Evolutionary conservation across 1,140 invertebrate genomes (phyloP).

Genomic region (Zaprionus tsacasi): DNA sequence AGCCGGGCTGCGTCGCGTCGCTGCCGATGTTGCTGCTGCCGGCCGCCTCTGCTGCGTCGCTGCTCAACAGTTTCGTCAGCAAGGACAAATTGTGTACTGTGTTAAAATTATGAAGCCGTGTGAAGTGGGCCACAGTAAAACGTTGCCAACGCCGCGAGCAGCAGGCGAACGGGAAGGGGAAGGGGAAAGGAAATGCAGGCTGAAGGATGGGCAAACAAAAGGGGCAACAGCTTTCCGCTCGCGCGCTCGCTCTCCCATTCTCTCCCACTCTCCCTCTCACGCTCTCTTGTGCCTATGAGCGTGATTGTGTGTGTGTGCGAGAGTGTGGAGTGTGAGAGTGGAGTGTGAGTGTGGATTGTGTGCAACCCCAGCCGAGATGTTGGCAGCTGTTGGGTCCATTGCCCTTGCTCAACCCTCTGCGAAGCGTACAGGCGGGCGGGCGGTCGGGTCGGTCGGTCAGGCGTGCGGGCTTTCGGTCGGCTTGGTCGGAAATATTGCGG

Average conservation of each 20-base stretch:
- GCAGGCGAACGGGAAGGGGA: background rate
- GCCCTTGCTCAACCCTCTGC: slow-evolving; percentile 44
- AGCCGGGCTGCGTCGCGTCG: slow-evolving; percentile 3
- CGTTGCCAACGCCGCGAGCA: slow-evolving; percentile 36
- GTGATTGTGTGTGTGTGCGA: slow-evolving; percentile 6
- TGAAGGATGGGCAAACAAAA: slow-evolving; percentile 23
- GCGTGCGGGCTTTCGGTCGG: background rate
- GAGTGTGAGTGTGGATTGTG: slow-evolving; percentile 8
- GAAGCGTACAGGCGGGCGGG: background rate
- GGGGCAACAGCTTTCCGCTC: slow-evolving; percentile 10
- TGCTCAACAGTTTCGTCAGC: slow-evolving; percentile 36
- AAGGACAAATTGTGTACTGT: slow-evolving; percentile 46
- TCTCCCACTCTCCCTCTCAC: slow-evolving; percentile 2
- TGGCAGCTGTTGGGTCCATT: slow-evolving; percentile 52
- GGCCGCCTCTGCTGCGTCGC: slow-evolving; percentile 8
- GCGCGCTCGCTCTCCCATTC: slow-evolving; percentile 11
- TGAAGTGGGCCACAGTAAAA: slow-evolving; percentile 68
- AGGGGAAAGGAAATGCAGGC: background rate
- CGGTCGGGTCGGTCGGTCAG: background rate
- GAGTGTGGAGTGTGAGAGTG: slow-evolving; percentile 14
- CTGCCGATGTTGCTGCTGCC: background rate
- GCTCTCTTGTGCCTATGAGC: slow-evolving; percentile 7
- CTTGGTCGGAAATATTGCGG: slow-evolving; percentile 70
- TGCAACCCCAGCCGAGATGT: slow-evolving; percentile 33
- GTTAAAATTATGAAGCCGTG: slow-evolving; percentile 52